Conservation (phyloP, 1,140 invertebrate genomes). For the Tetraneura akinire region DNA sequence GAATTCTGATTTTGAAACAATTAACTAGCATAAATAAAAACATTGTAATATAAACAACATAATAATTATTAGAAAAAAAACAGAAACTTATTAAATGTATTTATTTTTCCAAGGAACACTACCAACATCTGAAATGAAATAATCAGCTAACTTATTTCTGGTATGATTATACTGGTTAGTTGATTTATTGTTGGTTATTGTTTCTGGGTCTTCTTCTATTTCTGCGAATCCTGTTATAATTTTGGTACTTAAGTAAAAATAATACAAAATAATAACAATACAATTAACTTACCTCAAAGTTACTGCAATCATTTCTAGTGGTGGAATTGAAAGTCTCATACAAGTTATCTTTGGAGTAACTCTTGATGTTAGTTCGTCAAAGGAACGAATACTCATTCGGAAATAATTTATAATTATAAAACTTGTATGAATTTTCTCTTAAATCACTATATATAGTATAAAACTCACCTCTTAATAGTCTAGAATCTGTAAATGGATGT, state of each 20-base stretch:
- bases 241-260: too few relatives aligned
- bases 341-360: not conserved
- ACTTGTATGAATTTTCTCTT: not conserved
- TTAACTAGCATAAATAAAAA: too few relatives aligned
- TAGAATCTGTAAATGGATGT: not conserved
- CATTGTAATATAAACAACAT: too few relatives aligned
- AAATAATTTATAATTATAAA: not conserved
- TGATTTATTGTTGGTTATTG: not conserved
- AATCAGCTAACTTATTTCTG: conserved; percentile 29
- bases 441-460: not conserved
- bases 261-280: not conserved
- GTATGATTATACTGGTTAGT: conserved; percentile 9
- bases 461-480: not conserved
- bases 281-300: not conserved
- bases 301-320: not conserved
- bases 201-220: not conserved
- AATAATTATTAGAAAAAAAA: not conserved
- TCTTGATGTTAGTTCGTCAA: not conserved
- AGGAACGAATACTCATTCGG: not conserved
- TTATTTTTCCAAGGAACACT: conserved; percentile 23
- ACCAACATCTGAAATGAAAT: conserved; percentile 31
- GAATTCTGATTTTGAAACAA: too few relatives aligned
- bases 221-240: conserved; percentile 53
- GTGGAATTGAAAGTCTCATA: not conserved
- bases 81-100: not conserved